Conservation (phyloP, 2,113 vertebrate species). For the Coryphaenoides rupestris region DNA sequence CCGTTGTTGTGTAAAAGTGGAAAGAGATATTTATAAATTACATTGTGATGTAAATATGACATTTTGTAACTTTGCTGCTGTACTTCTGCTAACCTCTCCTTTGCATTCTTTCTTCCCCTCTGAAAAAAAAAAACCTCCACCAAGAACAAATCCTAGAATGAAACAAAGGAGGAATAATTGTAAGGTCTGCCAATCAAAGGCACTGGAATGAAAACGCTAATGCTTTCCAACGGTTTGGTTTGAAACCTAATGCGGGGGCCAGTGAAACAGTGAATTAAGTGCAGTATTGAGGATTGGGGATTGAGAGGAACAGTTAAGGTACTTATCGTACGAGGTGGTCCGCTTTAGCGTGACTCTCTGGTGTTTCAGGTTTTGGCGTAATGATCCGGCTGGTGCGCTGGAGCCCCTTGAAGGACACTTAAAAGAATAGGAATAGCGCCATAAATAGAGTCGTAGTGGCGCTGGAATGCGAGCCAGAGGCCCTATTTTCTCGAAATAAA, state of each 20-base stretch:
- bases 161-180: slow-evolving; percentile 3
- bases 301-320: slow-evolving; percentile 16
- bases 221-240: slow-evolving; percentile 15
- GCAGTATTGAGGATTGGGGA: slow-evolving; percentile 16
- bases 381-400: slow-evolving; percentile 8
- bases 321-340: slow-evolving; percentile 36
- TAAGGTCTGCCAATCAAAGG: slow-evolving; percentile 9
- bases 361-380: slow-evolving; percentile 17
- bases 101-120: too few relatives aligned
- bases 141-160: not conserved
- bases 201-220: not conserved
- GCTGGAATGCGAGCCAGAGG: slow-evolving; percentile 13
- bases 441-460: slow-evolving; percentile 7
- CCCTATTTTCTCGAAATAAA: not conserved
- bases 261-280: slow-evolving; percentile 22
- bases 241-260: slow-evolving; percentile 15
- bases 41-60: too few relatives aligned
- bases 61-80: too few relatives aligned
- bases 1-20: too few relatives aligned
- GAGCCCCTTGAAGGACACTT: slow-evolving; percentile 23
- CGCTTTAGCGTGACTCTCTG: slow-evolving; percentile 18
- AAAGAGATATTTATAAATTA: too few relatives aligned
- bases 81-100: too few relatives aligned
- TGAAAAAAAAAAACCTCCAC: not conserved
- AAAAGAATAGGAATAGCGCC: slow-evolving; percentile 19